These are phyloP conservation scores for Cichladusa arquata DNA, from an alignment of 2,113 vertebrate genomes.

Conservation along the genomic window DNA sequence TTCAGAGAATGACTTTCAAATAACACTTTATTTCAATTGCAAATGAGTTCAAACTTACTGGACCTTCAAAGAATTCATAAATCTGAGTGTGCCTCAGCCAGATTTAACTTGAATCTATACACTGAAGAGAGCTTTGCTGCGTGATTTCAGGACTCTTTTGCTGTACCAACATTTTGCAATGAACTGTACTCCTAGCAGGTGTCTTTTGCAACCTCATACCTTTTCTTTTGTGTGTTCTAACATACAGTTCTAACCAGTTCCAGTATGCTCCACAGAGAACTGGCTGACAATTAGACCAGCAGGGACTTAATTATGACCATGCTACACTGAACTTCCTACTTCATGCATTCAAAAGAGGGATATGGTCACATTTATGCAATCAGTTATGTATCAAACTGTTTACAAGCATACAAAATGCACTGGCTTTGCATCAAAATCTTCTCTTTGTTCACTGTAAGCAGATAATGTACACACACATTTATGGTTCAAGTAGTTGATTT, in stretches of 20 bases:
- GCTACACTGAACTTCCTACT: background rate
- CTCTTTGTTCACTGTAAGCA: background rate
- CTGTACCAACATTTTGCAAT: background rate
- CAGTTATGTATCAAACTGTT: background rate
- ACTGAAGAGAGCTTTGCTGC: background rate
- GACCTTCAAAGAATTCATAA: conserved; percentile 42
- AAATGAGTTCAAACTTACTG: conserved; percentile 45
- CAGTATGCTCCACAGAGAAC: background rate
- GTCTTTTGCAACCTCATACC: background rate
- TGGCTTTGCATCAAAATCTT: background rate
- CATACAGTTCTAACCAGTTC: background rate
- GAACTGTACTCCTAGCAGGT: background rate
- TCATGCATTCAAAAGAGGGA: background rate
- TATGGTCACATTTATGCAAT: background rate
- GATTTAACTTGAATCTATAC: background rate
- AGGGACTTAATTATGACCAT: background rate
- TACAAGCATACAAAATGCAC: background rate
- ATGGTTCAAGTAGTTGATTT: background rate
- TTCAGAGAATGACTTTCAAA: conserved; percentile 38
- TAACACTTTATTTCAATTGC: conserved; percentile 43
- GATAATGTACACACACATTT: background rate
- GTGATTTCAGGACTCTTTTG: background rate
- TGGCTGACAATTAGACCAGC: background rate
- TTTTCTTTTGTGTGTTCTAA: background rate
- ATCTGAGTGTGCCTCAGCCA: background rate